phyloP scores from a whole-genome alignment of 2,888 invertebrate genomes.

The Cepaea hortensis region DNA sequence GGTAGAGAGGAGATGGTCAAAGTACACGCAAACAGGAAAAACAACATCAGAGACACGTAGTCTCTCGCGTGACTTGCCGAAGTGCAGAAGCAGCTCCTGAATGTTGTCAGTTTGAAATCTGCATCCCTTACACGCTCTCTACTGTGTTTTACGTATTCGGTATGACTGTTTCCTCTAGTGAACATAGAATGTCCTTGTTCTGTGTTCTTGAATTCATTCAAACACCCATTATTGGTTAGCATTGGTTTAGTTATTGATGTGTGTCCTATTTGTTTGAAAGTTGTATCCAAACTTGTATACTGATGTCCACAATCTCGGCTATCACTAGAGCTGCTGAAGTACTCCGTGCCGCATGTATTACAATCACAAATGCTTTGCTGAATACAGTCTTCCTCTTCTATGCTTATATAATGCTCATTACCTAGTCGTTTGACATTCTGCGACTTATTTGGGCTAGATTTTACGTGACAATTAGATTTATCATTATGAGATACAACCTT shows the following conservation, averaged over 20 bases:
- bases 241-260: not conserved
- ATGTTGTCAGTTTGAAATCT: not conserved
- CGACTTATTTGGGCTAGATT: not conserved
- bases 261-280: not conserved
- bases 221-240: not conserved
- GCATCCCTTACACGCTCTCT: not conserved
- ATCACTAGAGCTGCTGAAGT: not conserved
- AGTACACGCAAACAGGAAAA: conserved; percentile 56
- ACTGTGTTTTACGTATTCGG: not conserved
- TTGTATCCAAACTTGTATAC: not conserved
- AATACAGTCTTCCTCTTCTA: not conserved
- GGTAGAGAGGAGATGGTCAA: conserved; percentile 61
- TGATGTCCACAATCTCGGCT: not conserved
- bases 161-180: not conserved
- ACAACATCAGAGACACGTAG: conserved; percentile 53
- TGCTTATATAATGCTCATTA: not conserved
- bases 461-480: not conserved
- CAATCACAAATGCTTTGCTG: not conserved
- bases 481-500: too few species aligned
- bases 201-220: not conserved
- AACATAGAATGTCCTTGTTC: not conserved
- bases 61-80: conserved; percentile 37
- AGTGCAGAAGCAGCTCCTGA: not conserved
- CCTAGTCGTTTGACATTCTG: conserved; percentile 16
- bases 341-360: not conserved